Evolutionary conservation across 2,888 invertebrate species (phyloP).

Genomic region (Drosophila anceps): DNA sequence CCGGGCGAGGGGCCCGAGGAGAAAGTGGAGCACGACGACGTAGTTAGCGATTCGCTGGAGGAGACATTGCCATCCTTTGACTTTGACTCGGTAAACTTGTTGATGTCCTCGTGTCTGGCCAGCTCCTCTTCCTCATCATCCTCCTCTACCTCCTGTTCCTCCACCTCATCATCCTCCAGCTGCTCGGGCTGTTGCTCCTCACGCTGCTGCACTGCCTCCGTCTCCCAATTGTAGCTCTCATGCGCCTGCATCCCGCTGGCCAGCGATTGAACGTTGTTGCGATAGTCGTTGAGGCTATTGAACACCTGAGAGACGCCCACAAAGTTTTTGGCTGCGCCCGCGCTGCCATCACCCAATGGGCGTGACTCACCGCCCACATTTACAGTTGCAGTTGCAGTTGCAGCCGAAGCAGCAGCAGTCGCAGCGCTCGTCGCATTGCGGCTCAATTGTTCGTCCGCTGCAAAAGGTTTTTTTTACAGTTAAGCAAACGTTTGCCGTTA

Average conservation of each 20-base stretch:
- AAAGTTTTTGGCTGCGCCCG: conserved; percentile 79
- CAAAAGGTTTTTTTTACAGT: conserved; percentile 84
- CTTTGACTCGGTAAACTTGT: conserved; percentile 77
- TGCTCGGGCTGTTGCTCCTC: conserved; percentile 57
- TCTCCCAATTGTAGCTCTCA: conserved; percentile 64
- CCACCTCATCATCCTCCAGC: conserved; percentile 27
- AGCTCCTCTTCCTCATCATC: conserved; percentile 35
- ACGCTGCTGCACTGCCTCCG: conserved; percentile 9
- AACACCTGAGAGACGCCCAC: conserved; percentile 88
- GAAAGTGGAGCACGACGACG: conserved; percentile 85
- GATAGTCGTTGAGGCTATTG: conserved; percentile 88
- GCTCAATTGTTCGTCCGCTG: conserved; percentile 72
- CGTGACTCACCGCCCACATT: conserved; percentile 42
- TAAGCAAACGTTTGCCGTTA: neutral
- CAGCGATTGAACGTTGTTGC: conserved; percentile 82
- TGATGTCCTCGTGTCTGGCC: conserved; percentile 68
- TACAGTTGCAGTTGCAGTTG: conserved; percentile 17
- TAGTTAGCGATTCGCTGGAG: conserved; percentile 83
- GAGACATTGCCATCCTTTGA: conserved; percentile 56
- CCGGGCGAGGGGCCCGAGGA: conserved; percentile 85
- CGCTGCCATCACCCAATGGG: conserved; percentile 64
- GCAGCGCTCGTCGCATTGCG: conserved; percentile 49
- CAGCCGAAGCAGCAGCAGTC: conserved; percentile 17
- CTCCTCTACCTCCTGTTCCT: conserved; percentile 35
- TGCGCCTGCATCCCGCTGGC: conserved; percentile 57